Evolutionary conservation across 1,140 invertebrate genomes (phyloP), one percentile per base, ranked within the genome.

Genomic region (Bombus vancouverensis): DNA sequence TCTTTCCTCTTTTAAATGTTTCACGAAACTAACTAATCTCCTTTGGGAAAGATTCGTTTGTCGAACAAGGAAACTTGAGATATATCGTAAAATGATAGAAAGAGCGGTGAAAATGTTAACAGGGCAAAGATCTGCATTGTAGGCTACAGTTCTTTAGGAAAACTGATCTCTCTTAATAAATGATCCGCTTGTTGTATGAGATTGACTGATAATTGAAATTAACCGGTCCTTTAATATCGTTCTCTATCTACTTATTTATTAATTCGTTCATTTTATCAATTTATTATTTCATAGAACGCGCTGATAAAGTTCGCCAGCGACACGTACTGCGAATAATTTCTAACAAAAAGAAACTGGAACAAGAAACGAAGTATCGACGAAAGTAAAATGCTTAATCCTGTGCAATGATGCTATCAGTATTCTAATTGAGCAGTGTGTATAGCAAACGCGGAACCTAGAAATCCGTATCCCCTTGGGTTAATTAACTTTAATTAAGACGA

Each of bases 401-500:
- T n/a, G 39, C 28, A 44, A 44, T 3, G 70, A 72, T 42, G n/a
- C 2, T 25, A 32, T 39, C 10, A 4, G 9, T 34, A n/a, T 47
- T 70, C 37, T 77, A 57, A 83, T 77, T 39, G 81, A 68, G 25
- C 3, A 57, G 47, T 13, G 10, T 44, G 74, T 71, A 42, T 39
- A 34, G 28, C 22, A 18, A 53, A 28, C 37, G 13, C 34, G 28
- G 68, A 34, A 12, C 9, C 28, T 47, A 28, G 72, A 28, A 88
- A 77, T 85, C 72, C 65, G 34, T 37, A 71, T 83, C 74, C 44
- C 32, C 65, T 65, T 59, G 28, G 68, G 59, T 83, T 86, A 88
- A 91, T 91, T 89, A 89, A 91, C 78, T 87, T 86, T 78, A 79
- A 73, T 83, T 74, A 86, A 88, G 81, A 81, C 66, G 72, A 89